Conservation (phyloP, 1,140 invertebrate species). For the Mya arenaria region DNA sequence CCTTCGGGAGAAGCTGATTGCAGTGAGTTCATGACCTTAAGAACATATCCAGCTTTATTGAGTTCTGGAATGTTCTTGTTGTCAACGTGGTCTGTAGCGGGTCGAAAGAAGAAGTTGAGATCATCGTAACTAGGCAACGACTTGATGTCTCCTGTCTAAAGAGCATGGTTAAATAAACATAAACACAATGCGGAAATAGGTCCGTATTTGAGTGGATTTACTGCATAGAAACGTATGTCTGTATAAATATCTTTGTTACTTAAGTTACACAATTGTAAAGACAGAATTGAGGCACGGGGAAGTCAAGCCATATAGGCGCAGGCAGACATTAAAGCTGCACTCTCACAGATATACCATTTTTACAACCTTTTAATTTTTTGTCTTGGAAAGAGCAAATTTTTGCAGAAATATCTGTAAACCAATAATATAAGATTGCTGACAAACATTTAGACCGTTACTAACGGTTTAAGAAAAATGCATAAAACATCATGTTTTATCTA, state of each 20-base stretch:
- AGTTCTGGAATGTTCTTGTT: slow-evolving; percentile 70
- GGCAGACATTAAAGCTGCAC: neutral
- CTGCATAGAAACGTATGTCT: neutral
- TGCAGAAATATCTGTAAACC: too few relatives aligned
- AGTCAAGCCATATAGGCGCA: neutral
- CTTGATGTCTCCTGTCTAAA: slow-evolving; percentile 79
- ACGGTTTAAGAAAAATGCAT: too few relatives aligned
- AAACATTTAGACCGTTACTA: too few relatives aligned
- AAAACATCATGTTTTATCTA: too few relatives aligned
- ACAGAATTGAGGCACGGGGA: neutral
- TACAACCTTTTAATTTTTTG: too few relatives aligned
- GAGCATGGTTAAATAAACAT: neutral
- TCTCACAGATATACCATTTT: too few relatives aligned
- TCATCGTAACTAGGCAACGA: slow-evolving; percentile 92
- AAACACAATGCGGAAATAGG: neutral
- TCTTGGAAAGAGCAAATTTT: too few relatives aligned
- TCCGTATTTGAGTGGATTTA: neutral
- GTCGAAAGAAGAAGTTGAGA: slow-evolving; percentile 87
- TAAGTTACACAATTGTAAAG: neutral
- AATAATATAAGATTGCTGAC: too few relatives aligned
- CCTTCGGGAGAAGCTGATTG: slow-evolving; percentile 83
- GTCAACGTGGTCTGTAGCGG: slow-evolving; percentile 55
- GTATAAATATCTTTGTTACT: neutral
- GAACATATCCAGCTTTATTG: slow-evolving; percentile 86
- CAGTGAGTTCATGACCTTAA: slow-evolving; percentile 91